Percentiles rank a stretch among this genome's conserved stretches.
phyloP scores from a whole-genome alignment of 2,797 vertebrate genomes.

The Microtus agrestis region DNA sequence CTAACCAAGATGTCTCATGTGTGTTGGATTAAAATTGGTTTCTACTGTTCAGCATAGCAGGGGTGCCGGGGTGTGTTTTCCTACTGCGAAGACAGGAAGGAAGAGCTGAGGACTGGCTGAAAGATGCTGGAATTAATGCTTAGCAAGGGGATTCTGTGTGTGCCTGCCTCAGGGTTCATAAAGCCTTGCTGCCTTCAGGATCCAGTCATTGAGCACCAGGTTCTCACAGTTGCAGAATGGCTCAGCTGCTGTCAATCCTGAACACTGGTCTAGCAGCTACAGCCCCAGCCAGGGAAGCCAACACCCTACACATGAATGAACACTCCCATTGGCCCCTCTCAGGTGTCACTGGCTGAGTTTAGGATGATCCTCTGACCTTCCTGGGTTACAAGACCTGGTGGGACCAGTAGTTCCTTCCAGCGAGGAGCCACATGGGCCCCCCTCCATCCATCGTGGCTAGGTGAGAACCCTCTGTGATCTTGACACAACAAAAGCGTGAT shows the following conservation, averaged over 20 bases:
- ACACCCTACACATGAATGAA: accelerated
- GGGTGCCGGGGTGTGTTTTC: neutral
- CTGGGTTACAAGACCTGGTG: neutral
- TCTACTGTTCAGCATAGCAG: neutral
- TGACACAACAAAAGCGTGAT: too few species aligned
- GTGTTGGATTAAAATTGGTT: neutral
- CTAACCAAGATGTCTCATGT: accelerated
- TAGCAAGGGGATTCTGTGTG: accelerated
- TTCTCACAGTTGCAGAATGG: accelerated
- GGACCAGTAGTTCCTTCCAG: neutral
- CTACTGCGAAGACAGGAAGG: neutral
- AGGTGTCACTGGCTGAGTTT: neutral
- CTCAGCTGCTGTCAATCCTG: neutral
- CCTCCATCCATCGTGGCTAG: neutral
- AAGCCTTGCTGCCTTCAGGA: neutral
- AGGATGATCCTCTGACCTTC: neutral
- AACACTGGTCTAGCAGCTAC: neutral
- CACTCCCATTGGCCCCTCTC: accelerated
- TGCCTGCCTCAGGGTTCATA: accelerated
- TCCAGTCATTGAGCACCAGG: too few species aligned
- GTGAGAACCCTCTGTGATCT: neutral
- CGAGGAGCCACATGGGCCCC: accelerated
- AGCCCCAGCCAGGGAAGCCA: neutral
- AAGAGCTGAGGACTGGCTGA: neutral
- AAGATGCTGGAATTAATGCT: too few species aligned